Evolutionary conservation across 2,888 invertebrate genomes (phyloP), one percentile per base, ranked within the genome.

Genomic region (Andrena fulva): DNA sequence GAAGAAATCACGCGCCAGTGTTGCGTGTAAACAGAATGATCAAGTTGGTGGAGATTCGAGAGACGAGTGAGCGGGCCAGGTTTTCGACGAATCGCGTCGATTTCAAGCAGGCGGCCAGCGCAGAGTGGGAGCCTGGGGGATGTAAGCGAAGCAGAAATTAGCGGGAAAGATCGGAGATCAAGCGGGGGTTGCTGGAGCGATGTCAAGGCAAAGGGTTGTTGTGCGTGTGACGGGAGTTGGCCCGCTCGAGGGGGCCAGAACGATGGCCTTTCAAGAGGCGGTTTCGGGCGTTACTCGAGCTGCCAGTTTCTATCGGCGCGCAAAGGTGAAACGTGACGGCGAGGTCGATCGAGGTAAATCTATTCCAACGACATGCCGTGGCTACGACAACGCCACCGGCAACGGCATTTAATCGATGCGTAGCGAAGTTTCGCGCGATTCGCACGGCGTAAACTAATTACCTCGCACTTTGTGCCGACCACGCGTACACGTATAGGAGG

Each of bases 381-480:
- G 67, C 71, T n/a, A 56, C 80, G 78, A 72, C 75, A 80, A 63
- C 84, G 63, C 69, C 73, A 77, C 66, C 79, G 59, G 71, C 80
- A 73, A 66, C 77, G 80, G 80, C 87, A 63, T 86, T 86, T 86
- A 86, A 86, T 86, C 84, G 87, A 86, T 78, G 84, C 81, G 74
- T 77, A 76, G 66, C 71, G 71, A 85, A 80, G 86, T 90, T 90
- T 84, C 20, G 84, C 87, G 83, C 84, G 86, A 86, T 79, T 86
- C 86, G 85, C 89, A 84, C 89, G 87, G 90, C 86, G 90, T 91
- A 90, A 92, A 90, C 91, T 91, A 91, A 92, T 91, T 90, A 90
- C 89, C 87, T 85, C 86, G 89, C 90, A 89, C 88, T 90, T 89
- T 88, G 84, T 89, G 85, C 84, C 87, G 80, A 79, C 71, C 80